Conservation (phyloP, 2,888 invertebrate genomes). For the Spatulosminthurus flaviceps region DNA sequence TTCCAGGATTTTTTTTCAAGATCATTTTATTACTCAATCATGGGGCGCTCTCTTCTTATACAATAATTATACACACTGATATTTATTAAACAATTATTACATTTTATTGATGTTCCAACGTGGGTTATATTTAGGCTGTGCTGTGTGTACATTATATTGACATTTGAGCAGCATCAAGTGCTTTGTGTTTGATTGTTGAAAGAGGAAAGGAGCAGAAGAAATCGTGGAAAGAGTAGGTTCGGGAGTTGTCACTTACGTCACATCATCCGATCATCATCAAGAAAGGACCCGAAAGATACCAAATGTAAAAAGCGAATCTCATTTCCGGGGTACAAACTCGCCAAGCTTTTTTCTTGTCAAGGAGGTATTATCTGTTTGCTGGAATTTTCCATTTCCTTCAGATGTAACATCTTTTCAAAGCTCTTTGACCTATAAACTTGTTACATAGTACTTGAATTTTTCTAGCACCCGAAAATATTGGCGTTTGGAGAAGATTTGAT, state of each 20-base stretch:
- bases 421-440: no score
- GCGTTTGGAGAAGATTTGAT: no score
- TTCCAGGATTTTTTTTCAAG: constrained; percentile 3
- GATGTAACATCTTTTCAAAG: no score
- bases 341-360: not conserved
- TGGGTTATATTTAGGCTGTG: no score
- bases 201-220: not conserved
- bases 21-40: not conserved
- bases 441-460: no score
- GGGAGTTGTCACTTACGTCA: constrained; percentile 22
- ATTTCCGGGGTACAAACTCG: constrained; percentile 35
- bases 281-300: no score
- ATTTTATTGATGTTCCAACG: no score
- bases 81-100: no score
- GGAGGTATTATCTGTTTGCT: not conserved
- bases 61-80: not conserved
- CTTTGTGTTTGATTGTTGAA: not conserved
- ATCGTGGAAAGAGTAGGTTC: not conserved
- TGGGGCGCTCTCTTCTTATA: not conserved
- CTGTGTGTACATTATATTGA: no score
- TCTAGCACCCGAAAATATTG: no score
- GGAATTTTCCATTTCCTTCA: no score
- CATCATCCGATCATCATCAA: not conserved
- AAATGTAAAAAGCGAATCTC: constrained; percentile 35
- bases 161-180: no score